A percentile compares a stretch with the other conserved stretches of the same genome.
phyloP scores from a whole-genome alignment of 2,113 vertebrate species.

The Brachyhypopomus gauderio region DNA sequence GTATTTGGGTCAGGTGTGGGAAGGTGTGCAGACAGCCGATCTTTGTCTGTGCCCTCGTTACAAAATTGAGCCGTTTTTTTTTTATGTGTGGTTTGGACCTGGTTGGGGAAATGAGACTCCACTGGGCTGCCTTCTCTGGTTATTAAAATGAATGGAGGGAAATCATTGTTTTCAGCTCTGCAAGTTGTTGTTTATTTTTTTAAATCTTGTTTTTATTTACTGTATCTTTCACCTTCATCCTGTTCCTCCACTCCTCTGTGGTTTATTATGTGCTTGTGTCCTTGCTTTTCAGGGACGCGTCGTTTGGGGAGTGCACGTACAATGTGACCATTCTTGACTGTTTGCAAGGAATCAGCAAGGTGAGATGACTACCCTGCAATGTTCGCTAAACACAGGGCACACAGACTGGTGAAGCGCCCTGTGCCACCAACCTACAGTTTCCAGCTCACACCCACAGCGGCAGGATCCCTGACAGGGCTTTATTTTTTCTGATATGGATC shows the following conservation, averaged over 20 bases:
- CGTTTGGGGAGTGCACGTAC: slow-evolving; percentile 92
- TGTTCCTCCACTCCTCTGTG: background rate
- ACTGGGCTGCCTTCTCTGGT: background rate
- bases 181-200: background rate
- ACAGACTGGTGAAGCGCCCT: too few species aligned
- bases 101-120: background rate
- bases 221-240: background rate
- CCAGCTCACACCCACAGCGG: too few species aligned
- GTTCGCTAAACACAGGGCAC: too few species aligned
- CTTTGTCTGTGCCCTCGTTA: background rate
- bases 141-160: background rate
- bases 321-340: slow-evolving; percentile 93
- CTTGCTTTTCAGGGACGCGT: slow-evolving; percentile 83
- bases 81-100: background rate
- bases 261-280: background rate
- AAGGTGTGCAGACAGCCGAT: background rate
- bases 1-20: slow-evolving; percentile 30
- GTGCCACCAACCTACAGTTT: too few species aligned
- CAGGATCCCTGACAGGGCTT: too few species aligned
- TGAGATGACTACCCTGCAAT: slow-evolving; percentile 61
- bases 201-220: background rate
- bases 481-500: too few species aligned
- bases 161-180: background rate
- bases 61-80: background rate
- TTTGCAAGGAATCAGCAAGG: slow-evolving; percentile 94